Evolutionary conservation across 2,113 vertebrate genomes (phyloP).

Genomic region (Astatotilapia flaviijosephi): DNA sequence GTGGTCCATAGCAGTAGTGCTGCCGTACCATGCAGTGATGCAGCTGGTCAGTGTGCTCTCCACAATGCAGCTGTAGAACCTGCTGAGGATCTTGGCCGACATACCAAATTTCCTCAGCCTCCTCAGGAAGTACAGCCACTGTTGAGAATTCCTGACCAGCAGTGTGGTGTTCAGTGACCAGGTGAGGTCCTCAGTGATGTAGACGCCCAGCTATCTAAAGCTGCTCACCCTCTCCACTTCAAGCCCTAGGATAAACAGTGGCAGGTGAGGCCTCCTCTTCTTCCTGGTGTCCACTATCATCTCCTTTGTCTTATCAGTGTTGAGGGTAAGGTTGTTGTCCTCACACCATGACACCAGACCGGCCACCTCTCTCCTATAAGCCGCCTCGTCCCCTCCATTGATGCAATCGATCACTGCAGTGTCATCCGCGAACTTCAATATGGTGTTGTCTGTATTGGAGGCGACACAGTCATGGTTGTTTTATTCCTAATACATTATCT

Average conservation of each 20-base stretch:
- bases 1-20: background rate
- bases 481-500: background rate
- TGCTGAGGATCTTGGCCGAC: background rate
- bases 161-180: background rate
- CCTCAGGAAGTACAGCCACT: background rate
- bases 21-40: background rate
- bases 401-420: background rate
- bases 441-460: background rate
- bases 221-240: background rate
- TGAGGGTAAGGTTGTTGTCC: background rate
- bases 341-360: background rate
- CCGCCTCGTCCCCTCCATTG: background rate
- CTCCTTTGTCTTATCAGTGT: background rate
- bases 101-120: background rate
- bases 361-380: background rate
- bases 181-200: background rate
- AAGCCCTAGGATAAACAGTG: background rate
- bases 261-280: background rate
- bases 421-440: accelerated
- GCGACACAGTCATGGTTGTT: background rate
- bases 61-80: background rate
- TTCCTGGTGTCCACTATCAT: background rate
- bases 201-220: background rate
- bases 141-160: background rate
- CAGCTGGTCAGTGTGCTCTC: background rate